Evolutionary conservation across 2,113 vertebrate species (phyloP), one percentile per base, ranked within the genome.

Genomic region (Platysteira castanea): DNA sequence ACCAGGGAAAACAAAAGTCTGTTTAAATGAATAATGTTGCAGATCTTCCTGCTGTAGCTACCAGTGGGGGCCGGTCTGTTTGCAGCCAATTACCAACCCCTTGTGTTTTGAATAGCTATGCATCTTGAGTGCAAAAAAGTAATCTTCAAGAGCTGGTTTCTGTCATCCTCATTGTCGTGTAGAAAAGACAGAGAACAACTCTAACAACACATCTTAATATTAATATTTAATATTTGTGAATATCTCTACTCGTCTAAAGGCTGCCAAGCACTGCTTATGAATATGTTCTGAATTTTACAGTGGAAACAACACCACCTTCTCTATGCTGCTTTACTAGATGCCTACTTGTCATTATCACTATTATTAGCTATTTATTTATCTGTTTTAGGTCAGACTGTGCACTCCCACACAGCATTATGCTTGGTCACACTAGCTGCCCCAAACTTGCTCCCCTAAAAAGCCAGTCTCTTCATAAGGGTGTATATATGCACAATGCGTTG

Each of bases 221-320:
- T 69, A 85, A 73, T 85, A 84, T 90, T 86, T 76, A 82, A 73
- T 94, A 68, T 52, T 52, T 61, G 11, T 82, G 53, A 89, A 35
- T 77, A 47, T 49, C 44, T 93, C 3, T 76, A 44, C 27, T 46
- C 71, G 28, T 79, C 23, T 78, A 82, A 89, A 93, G 23, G 39
- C 87, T 92, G 59, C 14, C 64, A 91, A 81, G 19, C 39, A 22
- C 33, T 87, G 30, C 46, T 84, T 94, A 70, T 68, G 28, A 87
- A 49, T 20, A 78, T 2, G 5, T 71, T 52, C 50, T 86, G 79
- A 88, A 83, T 94, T 70, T 90, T 77, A 39, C 21, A 75, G 21
- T 57, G 27, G 27, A 19, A 80, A n/a, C 11, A 69, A 1, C 19
- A 54, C 7, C 11, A 41, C 26, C 13, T 57, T 78, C 39, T 75